phyloP scores from a whole-genome alignment of 2,888 invertebrate species.

The Drosophila subquinaria region DNA sequence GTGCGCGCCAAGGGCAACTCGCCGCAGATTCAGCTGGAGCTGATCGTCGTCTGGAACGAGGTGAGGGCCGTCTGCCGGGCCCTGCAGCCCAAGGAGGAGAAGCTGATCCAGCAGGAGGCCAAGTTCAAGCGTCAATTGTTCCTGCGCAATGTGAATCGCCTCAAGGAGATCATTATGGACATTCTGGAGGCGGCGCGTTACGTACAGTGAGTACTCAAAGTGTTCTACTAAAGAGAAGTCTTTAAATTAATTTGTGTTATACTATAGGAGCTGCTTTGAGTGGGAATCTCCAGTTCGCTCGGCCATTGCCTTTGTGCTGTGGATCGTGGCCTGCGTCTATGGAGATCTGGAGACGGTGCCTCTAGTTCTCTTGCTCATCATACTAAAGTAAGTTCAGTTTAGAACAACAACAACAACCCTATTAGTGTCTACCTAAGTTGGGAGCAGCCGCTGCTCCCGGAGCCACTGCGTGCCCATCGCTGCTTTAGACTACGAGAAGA shows the following conservation, averaged over 20 bases:
- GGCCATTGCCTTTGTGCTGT: conserved; percentile 92
- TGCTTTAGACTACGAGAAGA: too few relatives aligned
- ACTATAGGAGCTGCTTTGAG: conserved; percentile 95
- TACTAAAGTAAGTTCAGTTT: conserved; percentile 87
- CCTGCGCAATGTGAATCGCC: conserved; percentile 95
- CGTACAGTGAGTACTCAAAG: conserved; percentile 90
- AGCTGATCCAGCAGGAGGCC: conserved; percentile 96
- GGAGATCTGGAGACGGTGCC: conserved; percentile 99
- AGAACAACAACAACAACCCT: too few relatives aligned
- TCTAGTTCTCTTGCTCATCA: conserved; percentile 92
- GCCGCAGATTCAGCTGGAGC: conserved; percentile 92
- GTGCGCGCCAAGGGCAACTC: conserved; percentile 96
- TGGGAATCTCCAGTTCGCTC: conserved; percentile 97
- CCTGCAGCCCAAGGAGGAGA: conserved; percentile 97
- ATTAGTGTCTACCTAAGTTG: too few relatives aligned
- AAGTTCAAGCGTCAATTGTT: conserved; percentile 98
- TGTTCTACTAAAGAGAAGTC: fast-evolving
- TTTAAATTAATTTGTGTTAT: background rate
- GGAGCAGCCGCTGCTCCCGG: too few relatives aligned
- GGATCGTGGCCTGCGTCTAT: conserved; percentile 95
- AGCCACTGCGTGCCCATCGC: too few relatives aligned
- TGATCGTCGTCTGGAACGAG: conserved; percentile 97
- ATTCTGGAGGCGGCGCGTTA: conserved; percentile 96
- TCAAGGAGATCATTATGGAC: conserved; percentile 95
- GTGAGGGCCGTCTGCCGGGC: conserved; percentile 96